phyloP scores from a whole-genome alignment of 2,888 invertebrate species.

The Meiosimyza platycephala region DNA sequence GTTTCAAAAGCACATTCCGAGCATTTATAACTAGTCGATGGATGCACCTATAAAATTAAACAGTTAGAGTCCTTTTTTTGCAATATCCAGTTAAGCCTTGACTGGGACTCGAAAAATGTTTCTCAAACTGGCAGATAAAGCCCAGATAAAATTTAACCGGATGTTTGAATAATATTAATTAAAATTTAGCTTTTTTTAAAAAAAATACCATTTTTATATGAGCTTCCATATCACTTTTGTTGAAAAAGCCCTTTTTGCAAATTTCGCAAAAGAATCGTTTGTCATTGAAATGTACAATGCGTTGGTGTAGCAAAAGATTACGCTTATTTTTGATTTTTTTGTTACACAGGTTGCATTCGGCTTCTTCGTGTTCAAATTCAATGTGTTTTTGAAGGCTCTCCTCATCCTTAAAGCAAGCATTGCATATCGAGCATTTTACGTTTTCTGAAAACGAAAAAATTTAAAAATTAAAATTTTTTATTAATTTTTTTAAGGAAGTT shows the following conservation, averaged over 20 bases:
- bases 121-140: no score
- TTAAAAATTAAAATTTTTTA: neutral
- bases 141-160: neutral
- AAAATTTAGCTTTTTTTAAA: conserved; percentile 11
- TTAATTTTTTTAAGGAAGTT: no score
- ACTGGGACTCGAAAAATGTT: neutral
- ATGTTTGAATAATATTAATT: neutral
- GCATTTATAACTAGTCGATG: conserved; percentile 51
- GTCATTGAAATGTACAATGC: conserved; percentile 58
- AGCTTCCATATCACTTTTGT: conserved; percentile 59
- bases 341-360: conserved; percentile 56
- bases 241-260: conserved; percentile 62
- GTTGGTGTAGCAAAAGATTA: conserved; percentile 57
- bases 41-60: conserved; percentile 48
- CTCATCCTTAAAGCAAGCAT: conserved; percentile 52
- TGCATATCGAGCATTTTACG: conserved; percentile 54
- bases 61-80: neutral
- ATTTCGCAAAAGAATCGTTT: conserved; percentile 59
- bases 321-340: conserved; percentile 59
- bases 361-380: conserved; percentile 53
- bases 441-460: conserved; percentile 46
- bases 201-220: conserved; percentile 56
- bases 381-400: conserved; percentile 56
- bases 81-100: neutral
- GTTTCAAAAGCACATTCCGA: conserved; percentile 57